Evolutionary conservation across 1,140 invertebrate species (phyloP).

Genomic region (Anthonomus grandis): DNA sequence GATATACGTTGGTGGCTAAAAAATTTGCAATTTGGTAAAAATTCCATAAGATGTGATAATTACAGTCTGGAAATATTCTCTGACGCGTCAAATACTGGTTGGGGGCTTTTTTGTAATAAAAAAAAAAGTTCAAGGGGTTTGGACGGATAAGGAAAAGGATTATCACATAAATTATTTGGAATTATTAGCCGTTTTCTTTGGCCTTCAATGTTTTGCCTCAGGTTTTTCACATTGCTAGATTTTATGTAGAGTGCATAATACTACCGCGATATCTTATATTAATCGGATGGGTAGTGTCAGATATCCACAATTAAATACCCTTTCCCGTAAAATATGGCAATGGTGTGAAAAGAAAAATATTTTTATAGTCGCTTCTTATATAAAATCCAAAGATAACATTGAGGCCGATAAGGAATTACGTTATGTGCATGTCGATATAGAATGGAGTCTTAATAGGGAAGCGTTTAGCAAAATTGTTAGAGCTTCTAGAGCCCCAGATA

Average conservation of each 20-base stretch:
- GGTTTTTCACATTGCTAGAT: neutral
- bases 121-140: conserved; percentile 28
- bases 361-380: no score
- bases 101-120: conserved; percentile 39
- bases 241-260: neutral
- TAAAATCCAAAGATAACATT: no score
- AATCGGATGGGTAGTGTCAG: no score
- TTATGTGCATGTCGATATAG: no score
- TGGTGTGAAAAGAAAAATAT: no score
- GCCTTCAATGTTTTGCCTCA: neutral
- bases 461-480: no score
- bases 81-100: conserved; percentile 43
- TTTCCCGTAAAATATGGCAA: no score
- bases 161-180: neutral
- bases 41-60: conserved; percentile 10
- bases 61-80: conserved; percentile 44
- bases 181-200: neutral
- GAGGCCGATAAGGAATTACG: no score
- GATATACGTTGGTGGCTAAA: conserved; percentile 40
- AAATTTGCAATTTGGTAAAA: conserved; percentile 29
- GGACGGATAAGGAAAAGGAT: conserved; percentile 29
- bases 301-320: no score
- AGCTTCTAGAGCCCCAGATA: no score
- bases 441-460: no score
- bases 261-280: no score